Evolutionary conservation across 2,797 vertebrate genomes (phyloP).

Genomic region (Phrynocephalus forsythii): DNA sequence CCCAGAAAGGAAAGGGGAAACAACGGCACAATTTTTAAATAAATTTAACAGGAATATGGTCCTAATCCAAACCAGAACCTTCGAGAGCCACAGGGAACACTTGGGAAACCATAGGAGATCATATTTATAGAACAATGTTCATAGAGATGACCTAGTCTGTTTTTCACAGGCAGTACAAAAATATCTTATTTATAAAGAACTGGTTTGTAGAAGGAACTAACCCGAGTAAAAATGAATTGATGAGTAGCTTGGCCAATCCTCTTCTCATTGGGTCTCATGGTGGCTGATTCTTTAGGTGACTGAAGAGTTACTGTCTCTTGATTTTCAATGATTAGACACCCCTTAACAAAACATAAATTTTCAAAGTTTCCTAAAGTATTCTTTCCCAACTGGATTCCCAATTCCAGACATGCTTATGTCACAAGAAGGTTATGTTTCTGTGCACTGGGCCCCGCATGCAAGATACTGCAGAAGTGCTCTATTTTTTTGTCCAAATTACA

Average conservation of each 20-base stretch:
- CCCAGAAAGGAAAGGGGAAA: too few species aligned
- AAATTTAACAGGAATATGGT: too few species aligned
- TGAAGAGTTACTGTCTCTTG: constrained; percentile 80
- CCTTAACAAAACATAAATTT: constrained; percentile 69
- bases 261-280: constrained; percentile 87
- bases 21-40: too few species aligned
- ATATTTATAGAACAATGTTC: too few species aligned
- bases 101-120: too few species aligned
- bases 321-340: constrained; percentile 85
- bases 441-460: neutral
- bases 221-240: constrained; percentile 89
- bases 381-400: constrained; percentile 5
- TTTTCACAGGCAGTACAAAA: too few species aligned
- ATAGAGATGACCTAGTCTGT: too few species aligned
- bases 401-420: neutral
- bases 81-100: too few species aligned
- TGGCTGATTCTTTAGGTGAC: constrained; percentile 87
- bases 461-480: neutral
- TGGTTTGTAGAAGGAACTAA: constrained; percentile 42
- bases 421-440: neutral
- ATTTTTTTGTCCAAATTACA: neutral
- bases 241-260: constrained; percentile 85
- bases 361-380: neutral
- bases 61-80: too few species aligned
- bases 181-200: neutral